Evolutionary conservation across 2,797 vertebrate species (phyloP).

Genomic region (Botia kubotai): DNA sequence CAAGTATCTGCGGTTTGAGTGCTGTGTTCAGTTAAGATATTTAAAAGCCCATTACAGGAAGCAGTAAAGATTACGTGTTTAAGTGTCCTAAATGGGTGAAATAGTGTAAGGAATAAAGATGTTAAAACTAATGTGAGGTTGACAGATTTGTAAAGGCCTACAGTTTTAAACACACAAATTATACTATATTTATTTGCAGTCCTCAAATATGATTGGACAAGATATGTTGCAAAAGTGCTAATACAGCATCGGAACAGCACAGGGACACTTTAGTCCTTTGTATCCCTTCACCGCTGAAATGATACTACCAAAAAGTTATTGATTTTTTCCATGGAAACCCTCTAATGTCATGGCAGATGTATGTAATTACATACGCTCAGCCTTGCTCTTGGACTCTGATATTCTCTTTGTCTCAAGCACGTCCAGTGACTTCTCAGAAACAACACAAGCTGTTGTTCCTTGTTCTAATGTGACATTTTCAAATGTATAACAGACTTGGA

Average conservation of each 20-base stretch:
- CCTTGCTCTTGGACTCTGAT: not conserved
- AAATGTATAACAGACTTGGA: too few relatives aligned
- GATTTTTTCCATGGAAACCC: not conserved
- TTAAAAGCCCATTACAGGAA: slow-evolving; percentile 50
- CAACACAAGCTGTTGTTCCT: too few relatives aligned
- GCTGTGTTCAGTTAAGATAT: slow-evolving; percentile 33
- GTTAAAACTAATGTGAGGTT: slow-evolving; percentile 14
- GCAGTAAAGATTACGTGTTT: slow-evolving; percentile 52
- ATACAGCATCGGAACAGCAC: not conserved
- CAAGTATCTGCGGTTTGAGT: slow-evolving; percentile 38
- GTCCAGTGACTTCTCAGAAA: too few relatives aligned
- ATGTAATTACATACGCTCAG: not conserved
- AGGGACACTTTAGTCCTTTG: too few relatives aligned
- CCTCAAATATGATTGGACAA: not conserved
- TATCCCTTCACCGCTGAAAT: too few relatives aligned
- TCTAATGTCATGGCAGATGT: not conserved
- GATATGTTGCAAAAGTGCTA: not conserved
- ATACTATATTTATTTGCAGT: not conserved
- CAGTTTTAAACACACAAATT: not conserved
- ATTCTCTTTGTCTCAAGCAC: too few relatives aligned
- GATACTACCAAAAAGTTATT: not conserved
- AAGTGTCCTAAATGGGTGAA: slow-evolving; percentile 34
- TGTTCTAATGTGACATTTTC: too few relatives aligned
- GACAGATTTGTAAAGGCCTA: not conserved
- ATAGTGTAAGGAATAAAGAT: slow-evolving; percentile 14